Evolutionary conservation across 2,888 invertebrate species (phyloP), one percentile per base, ranked within the genome.

Genomic region (Rapana venosa): DNA sequence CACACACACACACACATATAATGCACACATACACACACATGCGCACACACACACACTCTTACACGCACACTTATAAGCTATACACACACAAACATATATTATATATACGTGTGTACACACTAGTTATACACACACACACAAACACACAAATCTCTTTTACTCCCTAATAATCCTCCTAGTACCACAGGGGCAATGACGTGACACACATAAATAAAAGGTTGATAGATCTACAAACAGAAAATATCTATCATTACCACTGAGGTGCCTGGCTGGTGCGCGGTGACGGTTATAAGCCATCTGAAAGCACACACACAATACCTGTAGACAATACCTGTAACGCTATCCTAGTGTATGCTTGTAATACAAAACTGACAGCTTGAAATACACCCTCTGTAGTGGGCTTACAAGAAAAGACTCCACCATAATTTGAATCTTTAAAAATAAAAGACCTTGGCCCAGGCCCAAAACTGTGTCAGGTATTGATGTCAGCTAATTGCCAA

Each of bases 1-100:
- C 81, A 83, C 81, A 81, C 81, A 81, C 81, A 47, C 81, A 83
- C 36, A 81, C 36, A 83, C 81, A 83, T 11, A 32, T 20, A 79
- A n/a, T n/a, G n/a, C 79, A 79, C 79, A 79, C 32, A 79, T 15
- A 35, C 36, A 79, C 74, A 74, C 74, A 74, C 74, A 79, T 32
- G 11, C 77, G 32, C 77, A 20, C 17, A 32, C 32, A 77, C 32
- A 32, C 32, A 20, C 77, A 30, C 30, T 32, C 11, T 30, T 70
- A 70, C 70, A n/a, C n/a, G n/a, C n/a, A n/a, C n/a, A n/a, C n/a
- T n/a, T n/a, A n/a, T n/a, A n/a, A n/a, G n/a, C n/a, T n/a, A n/a
- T n/a, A 22, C 66, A 66, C 66, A 66, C 66, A 66, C 66, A 66
- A 2, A 17, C 66, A 22, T 15, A 61, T 61, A 11, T 61, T 17